A percentile compares a stretch with the other conserved stretches of the same genome.
Conservation (phyloP, 2,888 invertebrate genomes). For the Sthenelais limicola region DNA sequence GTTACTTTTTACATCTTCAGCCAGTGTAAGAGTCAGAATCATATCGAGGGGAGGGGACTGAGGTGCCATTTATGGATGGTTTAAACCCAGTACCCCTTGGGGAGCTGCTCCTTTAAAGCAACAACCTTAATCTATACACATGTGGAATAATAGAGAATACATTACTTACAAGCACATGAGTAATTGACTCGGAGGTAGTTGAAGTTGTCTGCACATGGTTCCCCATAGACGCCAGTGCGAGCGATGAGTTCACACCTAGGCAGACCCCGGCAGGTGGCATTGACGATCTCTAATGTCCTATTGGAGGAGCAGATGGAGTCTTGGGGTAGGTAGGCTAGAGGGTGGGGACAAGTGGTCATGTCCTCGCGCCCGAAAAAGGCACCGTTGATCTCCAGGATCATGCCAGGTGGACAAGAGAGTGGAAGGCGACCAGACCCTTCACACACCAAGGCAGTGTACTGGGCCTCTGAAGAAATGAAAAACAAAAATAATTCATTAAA, state of each 20-base stretch:
- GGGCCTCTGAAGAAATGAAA: conserved; percentile 10
- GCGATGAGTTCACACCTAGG: conserved; percentile 13
- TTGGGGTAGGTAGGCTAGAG: background rate
- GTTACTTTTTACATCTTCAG: too few species aligned
- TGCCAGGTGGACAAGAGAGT: background rate
- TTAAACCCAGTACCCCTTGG: too few species aligned
- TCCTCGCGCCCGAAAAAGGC: conserved; percentile 34
- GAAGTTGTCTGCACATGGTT: conserved; percentile 29
- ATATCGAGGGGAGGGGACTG: too few species aligned
- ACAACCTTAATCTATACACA: too few species aligned
- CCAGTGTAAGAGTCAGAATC: too few species aligned
- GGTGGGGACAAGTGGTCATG: conserved; percentile 21
- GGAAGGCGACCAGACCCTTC: conserved; percentile 10
- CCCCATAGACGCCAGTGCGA: background rate
- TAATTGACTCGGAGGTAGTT: conserved; percentile 30
- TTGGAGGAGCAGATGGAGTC: background rate
- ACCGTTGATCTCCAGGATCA: conserved; percentile 2
- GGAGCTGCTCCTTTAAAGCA: too few species aligned
- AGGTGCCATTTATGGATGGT: too few species aligned
- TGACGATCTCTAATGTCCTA: background rate
- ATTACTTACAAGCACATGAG: conserved; percentile 16
- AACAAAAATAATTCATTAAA: background rate
- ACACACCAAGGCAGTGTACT: conserved; percentile 18
- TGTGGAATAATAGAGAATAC: background rate
- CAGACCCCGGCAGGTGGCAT: conserved; percentile 9